Evolutionary conservation across 1,140 invertebrate species (phyloP), one percentile per base, ranked within the genome.

Genomic region (Drosophila sechellia): DNA sequence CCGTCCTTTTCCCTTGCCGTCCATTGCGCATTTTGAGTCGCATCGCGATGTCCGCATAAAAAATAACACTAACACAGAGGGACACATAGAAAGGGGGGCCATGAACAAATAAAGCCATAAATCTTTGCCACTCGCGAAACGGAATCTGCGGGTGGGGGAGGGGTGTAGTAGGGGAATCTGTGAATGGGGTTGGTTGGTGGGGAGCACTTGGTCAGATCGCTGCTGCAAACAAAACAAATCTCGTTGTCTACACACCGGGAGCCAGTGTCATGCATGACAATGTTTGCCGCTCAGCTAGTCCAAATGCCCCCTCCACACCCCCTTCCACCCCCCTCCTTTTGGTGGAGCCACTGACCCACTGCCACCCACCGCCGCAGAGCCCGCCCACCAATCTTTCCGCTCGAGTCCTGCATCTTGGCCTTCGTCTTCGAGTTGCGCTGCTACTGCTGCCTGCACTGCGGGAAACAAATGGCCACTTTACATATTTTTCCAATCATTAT

Each of bases 61-160:
- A 79, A 77, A 77, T 78, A 78, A 78, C 75, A 77, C 75, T 48
- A 55, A 56, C 69, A 75, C 49, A 42, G 49, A 54, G 20, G 49
- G 66, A 66, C 39, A 53, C 10, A 17, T 37, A 11, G 37, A 0
- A 8, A 10, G 11, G 37, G 22, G 52, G 61, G 77, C 73, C 70
- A 56, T 77, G 74, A 78, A 85, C 81, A 85, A 85, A 85, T 85
- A 85, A 85, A 85, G 77, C 72, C 77, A 85, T 85, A 85, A 85
- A 85, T 85, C 81, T 85, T 86, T 65, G 81, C 63, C 77, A 70
- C 65, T 70, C 64, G 73, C 56, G 60, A 59, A 49, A 69, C 55
- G 31, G 42, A 20, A 5, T 34, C 39, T 31, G 43, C 27, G 1
- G 0, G 34, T 17, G 6, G 3, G 13, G 1, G 2, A 22, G 13